Conservation (phyloP, 2,797 vertebrate genomes). For the Enteromius paludinosus region DNA sequence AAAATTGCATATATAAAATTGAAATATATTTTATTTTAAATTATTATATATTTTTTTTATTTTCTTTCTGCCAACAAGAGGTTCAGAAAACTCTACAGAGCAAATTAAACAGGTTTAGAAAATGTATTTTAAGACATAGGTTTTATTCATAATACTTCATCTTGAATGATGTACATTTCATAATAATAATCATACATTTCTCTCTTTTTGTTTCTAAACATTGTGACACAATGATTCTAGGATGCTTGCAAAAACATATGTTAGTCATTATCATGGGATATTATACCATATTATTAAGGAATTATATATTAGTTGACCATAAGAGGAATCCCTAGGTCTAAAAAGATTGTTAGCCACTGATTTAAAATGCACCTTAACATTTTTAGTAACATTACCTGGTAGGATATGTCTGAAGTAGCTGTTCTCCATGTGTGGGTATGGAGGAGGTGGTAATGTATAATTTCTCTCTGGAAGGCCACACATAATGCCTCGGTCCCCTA, state of each 20-base stretch:
- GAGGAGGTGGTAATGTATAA: conserved; percentile 94
- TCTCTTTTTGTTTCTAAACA: not conserved
- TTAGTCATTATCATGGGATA: not conserved
- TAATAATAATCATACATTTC: not conserved
- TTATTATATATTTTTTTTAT: too few species aligned
- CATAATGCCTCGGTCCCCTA: conserved; percentile 97
- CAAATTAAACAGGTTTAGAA: not conserved
- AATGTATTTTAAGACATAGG: not conserved
- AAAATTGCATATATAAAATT: too few species aligned
- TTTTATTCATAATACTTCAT: not conserved
- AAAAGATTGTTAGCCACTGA: not conserved
- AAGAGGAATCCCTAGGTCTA: not conserved
- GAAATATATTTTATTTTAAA: too few species aligned
- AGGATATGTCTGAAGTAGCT: conserved; percentile 98
- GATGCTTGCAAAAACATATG: not conserved
- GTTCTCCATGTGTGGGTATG: conserved; percentile 97
- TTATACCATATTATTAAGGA: not conserved
- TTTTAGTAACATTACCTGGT: conserved; percentile 81
- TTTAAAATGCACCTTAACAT: not conserved
- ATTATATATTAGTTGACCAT: not conserved
- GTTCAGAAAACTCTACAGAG: not conserved
- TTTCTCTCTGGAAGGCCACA: conserved; percentile 96
- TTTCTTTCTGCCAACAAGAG: not conserved
- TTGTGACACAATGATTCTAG: not conserved
- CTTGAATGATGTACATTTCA: not conserved